These are phyloP conservation scores for Aspiorhynchus laticeps DNA, from an alignment of 2,113 vertebrate genomes.

Conservation along the genomic window DNA sequence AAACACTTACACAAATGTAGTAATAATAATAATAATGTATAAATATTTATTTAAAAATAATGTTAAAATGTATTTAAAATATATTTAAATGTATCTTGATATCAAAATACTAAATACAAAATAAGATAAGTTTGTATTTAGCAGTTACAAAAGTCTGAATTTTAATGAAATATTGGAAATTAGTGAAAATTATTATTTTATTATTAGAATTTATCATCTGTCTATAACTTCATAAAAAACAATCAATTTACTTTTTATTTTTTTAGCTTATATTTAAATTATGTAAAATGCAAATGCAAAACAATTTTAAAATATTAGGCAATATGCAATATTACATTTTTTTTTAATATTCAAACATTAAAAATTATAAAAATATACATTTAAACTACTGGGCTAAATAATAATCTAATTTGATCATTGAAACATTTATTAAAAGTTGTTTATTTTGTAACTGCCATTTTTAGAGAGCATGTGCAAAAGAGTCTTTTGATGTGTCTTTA, in stretches of 20 bases:
- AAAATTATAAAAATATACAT: neutral
- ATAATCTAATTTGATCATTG: neutral
- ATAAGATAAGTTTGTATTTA: neutral
- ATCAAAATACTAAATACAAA: neutral
- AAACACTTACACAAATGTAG: neutral
- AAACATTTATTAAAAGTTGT: neutral
- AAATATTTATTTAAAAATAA: neutral
- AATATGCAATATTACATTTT: neutral
- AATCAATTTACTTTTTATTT: neutral
- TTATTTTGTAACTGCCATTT: neutral
- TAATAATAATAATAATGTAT: neutral
- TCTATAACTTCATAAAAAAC: neutral
- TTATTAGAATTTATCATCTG: neutral
- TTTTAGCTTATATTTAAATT: neutral
- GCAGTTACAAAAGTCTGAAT: neutral
- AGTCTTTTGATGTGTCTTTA: neutral
- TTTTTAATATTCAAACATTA: neutral
- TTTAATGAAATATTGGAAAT: neutral
- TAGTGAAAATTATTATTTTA: neutral
- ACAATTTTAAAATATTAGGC: neutral
- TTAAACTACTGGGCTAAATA: neutral
- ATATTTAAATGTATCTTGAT: too few species aligned
- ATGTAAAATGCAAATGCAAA: neutral
- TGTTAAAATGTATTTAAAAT: too few species aligned
- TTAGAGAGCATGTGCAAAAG: neutral